Percentiles rank a stretch among this genome's conserved stretches.
These are phyloP conservation scores for Pediacus dermestoides DNA, from an alignment of 2,888 invertebrate genomes.

Conservation along the genomic window DNA sequence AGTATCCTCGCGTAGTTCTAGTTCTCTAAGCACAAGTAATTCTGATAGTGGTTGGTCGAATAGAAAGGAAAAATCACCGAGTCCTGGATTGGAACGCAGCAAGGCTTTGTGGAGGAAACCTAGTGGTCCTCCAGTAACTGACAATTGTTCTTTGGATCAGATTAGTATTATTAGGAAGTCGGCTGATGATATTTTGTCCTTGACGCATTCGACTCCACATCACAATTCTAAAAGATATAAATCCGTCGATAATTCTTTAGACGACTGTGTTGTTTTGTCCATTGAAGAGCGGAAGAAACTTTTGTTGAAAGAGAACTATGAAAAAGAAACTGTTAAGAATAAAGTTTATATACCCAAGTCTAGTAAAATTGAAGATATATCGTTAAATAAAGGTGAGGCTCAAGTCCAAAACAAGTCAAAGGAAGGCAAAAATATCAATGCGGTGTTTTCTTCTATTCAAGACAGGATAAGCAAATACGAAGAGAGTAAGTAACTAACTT, in stretches of 20 bases:
- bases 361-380: too few species aligned
- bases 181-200: slow-evolving; percentile 25
- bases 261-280: slow-evolving; percentile 26
- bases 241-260: slow-evolving; percentile 26
- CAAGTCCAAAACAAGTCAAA: background rate
- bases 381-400: too few species aligned
- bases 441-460: slow-evolving; percentile 12
- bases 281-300: slow-evolving; percentile 32
- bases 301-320: slow-evolving; percentile 28
- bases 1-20: slow-evolving; percentile 26
- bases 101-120: slow-evolving; percentile 21
- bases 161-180: slow-evolving; percentile 20
- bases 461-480: slow-evolving; percentile 21
- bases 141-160: slow-evolving; percentile 1
- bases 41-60: too few species aligned
- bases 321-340: slow-evolving; percentile 12
- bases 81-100: background rate
- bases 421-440: slow-evolving; percentile 6
- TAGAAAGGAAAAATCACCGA: too few species aligned
- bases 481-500: slow-evolving; percentile 19
- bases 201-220: slow-evolving; percentile 9
- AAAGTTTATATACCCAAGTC: background rate
- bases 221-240: slow-evolving; percentile 19
- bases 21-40: slow-evolving; percentile 17
- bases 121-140: slow-evolving; percentile 1